Conservation (phyloP, 2,113 vertebrate species). For the Pygoscelis antarcticus region DNA sequence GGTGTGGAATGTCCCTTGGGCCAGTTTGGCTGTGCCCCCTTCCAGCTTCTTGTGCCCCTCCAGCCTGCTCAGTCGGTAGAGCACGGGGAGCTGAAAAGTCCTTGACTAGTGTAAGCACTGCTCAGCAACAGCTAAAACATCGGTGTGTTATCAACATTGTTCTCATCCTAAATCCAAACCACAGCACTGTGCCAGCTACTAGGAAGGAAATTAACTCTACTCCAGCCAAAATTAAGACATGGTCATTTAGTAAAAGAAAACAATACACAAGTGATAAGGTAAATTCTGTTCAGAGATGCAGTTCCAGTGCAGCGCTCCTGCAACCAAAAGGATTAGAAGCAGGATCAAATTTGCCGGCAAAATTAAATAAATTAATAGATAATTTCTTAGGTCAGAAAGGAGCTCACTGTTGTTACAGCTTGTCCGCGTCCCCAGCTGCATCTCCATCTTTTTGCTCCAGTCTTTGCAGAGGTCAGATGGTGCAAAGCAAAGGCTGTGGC, state of each 20-base stretch:
- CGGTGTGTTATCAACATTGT: too few relatives aligned
- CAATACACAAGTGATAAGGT: not conserved
- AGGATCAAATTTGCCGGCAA: not conserved
- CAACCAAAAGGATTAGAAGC: not conserved
- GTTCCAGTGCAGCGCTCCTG: not conserved
- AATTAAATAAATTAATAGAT: not conserved
- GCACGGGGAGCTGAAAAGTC: too few relatives aligned
- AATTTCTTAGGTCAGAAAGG: not conserved
- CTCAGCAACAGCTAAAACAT: too few relatives aligned
- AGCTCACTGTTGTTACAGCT: not conserved
- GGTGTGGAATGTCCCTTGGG: too few relatives aligned
- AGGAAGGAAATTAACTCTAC: too few relatives aligned
- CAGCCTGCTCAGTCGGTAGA: too few relatives aligned
- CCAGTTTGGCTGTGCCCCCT: too few relatives aligned
- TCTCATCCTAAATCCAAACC: too few relatives aligned
- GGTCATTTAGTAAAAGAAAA: not conserved
- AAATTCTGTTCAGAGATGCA: not conserved
- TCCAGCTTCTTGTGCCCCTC: too few relatives aligned
- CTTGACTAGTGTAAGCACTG: too few relatives aligned
- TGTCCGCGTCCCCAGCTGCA: fast-evolving
- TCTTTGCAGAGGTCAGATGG: not conserved
- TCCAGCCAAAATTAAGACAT: too few relatives aligned
- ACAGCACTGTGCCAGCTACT: too few relatives aligned
- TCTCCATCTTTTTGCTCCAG: not conserved
- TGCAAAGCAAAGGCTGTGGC: not conserved